phyloP scores from a whole-genome alignment of 1,140 invertebrate species.

The Gryon sp. region DNA sequence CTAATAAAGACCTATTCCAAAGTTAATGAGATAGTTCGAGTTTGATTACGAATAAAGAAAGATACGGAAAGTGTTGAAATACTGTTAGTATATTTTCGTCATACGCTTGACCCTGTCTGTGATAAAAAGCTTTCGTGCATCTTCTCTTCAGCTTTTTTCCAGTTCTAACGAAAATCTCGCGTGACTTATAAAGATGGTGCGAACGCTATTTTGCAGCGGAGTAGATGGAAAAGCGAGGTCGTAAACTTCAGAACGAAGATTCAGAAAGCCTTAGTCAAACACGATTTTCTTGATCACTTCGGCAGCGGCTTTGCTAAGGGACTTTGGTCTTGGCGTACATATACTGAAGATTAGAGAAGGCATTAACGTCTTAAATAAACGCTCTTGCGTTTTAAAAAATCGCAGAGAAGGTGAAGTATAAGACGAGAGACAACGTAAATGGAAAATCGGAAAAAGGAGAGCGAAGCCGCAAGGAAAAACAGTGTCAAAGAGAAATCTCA shows the following conservation, averaged over 20 bases:
- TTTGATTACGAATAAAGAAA: not conserved
- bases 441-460: constrained; percentile 30
- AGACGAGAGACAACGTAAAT: not conserved
- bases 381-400: constrained; percentile 51
- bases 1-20: too few relatives aligned
- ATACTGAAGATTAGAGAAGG: constrained; percentile 51
- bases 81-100: constrained; percentile 9
- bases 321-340: constrained; percentile 32
- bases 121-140: constrained; percentile 34
- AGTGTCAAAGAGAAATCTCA: constrained; percentile 22
- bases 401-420: constrained; percentile 1
- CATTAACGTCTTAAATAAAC: constrained; percentile 62
- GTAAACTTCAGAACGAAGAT: constrained; percentile 23
- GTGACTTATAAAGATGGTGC: constrained; percentile 27
- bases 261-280: constrained; percentile 48
- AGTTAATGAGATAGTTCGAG: not conserved
- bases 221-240: constrained; percentile 47
- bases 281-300: constrained; percentile 59
- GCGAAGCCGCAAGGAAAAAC: constrained; percentile 23
- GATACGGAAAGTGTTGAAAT: constrained; percentile 1
- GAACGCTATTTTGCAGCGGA: constrained; percentile 42
- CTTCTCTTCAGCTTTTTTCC: not conserved
- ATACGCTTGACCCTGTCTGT: constrained; percentile 13
- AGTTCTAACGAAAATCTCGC: constrained; percentile 33
- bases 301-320: constrained; percentile 29